Conservation (phyloP, 2,888 invertebrate species). For the Cosmopolites sordidus region DNA sequence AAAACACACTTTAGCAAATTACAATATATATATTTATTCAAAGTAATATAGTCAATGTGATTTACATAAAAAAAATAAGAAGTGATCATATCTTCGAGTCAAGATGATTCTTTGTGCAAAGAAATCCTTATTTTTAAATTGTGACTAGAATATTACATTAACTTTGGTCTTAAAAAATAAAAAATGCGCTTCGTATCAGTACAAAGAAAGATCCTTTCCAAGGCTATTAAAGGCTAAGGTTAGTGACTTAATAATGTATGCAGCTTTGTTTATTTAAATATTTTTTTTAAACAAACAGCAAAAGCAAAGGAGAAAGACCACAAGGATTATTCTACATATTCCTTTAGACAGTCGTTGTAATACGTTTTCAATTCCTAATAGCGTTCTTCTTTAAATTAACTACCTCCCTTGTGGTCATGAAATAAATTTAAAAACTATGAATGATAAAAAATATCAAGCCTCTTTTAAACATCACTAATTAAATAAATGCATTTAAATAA, state of each 20-base stretch:
- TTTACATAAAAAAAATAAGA: conserved; percentile 27
- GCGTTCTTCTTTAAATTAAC: too few relatives aligned
- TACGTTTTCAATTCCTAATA: not conserved
- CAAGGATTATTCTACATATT: not conserved
- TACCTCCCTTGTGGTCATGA: too few relatives aligned
- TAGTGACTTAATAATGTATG: not conserved
- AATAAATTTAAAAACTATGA: too few relatives aligned
- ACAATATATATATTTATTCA: conserved; percentile 26
- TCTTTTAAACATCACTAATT: too few relatives aligned
- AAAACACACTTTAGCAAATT: conserved; percentile 23
- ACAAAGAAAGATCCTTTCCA: conserved; percentile 6
- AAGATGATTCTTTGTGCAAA: conserved; percentile 31
- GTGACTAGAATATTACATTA: conserved; percentile 37
- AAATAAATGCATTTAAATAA: too few relatives aligned
- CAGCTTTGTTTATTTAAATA: too few relatives aligned
- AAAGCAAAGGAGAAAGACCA: too few relatives aligned
- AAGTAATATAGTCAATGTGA: conserved; percentile 28
- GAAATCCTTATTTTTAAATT: conserved; percentile 31
- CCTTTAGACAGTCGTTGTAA: not conserved
- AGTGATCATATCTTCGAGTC: conserved; percentile 23
- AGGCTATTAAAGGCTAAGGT: not conserved
- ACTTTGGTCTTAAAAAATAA: conserved; percentile 33
- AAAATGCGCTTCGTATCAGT: conserved; percentile 5
- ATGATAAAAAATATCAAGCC: too few relatives aligned
- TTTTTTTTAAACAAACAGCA: too few relatives aligned